Conservation (phyloP, 2,113 vertebrate species). For the Clarias batrachus region DNA sequence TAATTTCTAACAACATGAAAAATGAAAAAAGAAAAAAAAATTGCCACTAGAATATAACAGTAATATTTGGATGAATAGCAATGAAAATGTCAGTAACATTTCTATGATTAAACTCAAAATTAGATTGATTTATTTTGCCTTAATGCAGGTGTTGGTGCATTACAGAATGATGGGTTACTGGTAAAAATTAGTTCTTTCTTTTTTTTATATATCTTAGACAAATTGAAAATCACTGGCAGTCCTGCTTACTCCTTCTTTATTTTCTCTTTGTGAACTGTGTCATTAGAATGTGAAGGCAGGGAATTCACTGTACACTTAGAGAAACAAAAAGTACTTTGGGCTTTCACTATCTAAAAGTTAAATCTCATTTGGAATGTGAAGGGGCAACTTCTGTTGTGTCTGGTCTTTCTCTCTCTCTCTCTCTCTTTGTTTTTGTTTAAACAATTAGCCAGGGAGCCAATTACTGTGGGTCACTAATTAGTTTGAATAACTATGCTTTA, state of each 20-base stretch:
- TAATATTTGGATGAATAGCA: background rate
- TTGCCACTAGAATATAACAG: too few relatives aligned
- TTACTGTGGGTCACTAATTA: slow-evolving; percentile 72
- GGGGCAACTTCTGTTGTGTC: slow-evolving; percentile 64
- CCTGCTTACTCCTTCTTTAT: background rate
- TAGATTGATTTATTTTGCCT: background rate
- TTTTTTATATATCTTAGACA: background rate
- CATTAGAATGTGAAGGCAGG: slow-evolving; percentile 57
- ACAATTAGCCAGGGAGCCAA: slow-evolving; percentile 75
- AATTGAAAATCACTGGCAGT: background rate
- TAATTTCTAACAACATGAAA: background rate
- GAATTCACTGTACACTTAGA: slow-evolving; percentile 35
- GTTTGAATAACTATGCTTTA: slow-evolving; percentile 67
- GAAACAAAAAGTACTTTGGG: slow-evolving; percentile 41
- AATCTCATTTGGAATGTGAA: slow-evolving; percentile 64
- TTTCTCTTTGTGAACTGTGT: background rate
- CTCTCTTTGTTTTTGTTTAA: slow-evolving; percentile 62
- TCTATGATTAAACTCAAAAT: background rate
- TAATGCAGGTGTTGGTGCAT: too few relatives aligned
- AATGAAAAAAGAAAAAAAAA: background rate
- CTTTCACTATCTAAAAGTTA: slow-evolving; percentile 60
- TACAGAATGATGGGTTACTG: background rate
- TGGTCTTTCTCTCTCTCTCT: slow-evolving; percentile 39
- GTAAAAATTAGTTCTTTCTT: background rate
- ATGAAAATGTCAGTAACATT: background rate